Base-by-base conservation (phyloP, 2,797 vertebrate genomes). In the Molossus alvarezi region DNA sequence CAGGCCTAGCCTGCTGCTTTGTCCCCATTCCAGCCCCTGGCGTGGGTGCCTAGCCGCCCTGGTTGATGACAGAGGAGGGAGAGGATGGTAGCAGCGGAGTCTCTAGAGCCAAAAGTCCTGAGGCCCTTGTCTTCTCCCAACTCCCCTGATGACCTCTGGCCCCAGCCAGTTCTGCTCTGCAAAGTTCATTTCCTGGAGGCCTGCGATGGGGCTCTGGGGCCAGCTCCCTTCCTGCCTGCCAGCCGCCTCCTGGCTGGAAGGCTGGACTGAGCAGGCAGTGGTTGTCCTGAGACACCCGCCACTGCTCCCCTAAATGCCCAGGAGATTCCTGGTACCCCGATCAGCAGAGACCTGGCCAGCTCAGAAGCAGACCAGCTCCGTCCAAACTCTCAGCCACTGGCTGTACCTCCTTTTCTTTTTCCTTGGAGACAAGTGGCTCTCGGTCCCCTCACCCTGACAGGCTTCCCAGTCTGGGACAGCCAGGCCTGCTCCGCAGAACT, bases 171-270 rank as follows among this genome's bases (percentile, higher is more conserved):
- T 85, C 86, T 96, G 92, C 82, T 97, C 94, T 96, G 95, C 95
- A 97, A 97, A 97, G 97, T 97, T 97, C 96, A 97, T 97, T 98
- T 97, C 95, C 97, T 97, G 94, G 60, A 96, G 96, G 97, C 95
- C 92, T 94, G 95, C 75, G 77, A 90, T 96, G 90, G 72, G 96
- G 95, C 76, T 9, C 71, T 76, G 76, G 79, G 94, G 89, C 94
- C 67, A 53, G 57, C 88, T 95, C 88, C 96, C 84, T 98, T 96
- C 95, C 97, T 97, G 97, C 95, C 97, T 97, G 97, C 97, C 96
- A 96, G 92, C 77, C 91, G 93, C 41, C 84, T 94, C 12, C 72
- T 1, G 69, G 58, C 91, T 91, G 91, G 76, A 94, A 92, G 82
- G 57, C 91, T 64, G 82, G 87, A 87, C 58, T 41, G 90, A 93